A percentile compares a stretch with the other conserved stretches of the same genome.
Evolutionary conservation across 30 jellyfish, hydroid and myxozoan species (phyloP).

Genomic region (Rhopilema esculentum): DNA sequence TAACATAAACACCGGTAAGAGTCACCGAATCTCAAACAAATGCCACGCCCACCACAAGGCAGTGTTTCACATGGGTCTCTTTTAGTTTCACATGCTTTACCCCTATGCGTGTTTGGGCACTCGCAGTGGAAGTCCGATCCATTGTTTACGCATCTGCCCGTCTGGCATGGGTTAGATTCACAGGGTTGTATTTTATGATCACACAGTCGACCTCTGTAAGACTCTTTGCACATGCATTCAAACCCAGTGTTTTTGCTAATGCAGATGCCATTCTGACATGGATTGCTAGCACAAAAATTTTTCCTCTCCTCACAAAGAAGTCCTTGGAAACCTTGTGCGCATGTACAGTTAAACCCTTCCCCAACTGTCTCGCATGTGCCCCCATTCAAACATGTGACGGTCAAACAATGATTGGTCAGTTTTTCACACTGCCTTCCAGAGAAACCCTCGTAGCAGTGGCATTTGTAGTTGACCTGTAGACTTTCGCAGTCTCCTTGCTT

Average conservation of each 20-base stretch:
- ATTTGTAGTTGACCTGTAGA: conserved; percentile 26
- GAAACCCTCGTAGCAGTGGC: conserved; percentile 60
- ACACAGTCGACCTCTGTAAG: conserved; percentile 48
- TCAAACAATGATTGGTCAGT: conserved; percentile 45
- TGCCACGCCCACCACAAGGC: conserved; percentile 84
- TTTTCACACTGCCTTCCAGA: conserved; percentile 63
- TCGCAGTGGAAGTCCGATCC: conserved; percentile 35
- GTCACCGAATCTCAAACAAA: conserved; percentile 47
- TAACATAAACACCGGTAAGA: conserved; percentile 53
- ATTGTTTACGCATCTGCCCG: conserved; percentile 54
- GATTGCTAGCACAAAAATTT: conserved; percentile 56
- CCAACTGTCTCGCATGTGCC: conserved; percentile 57
- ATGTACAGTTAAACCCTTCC: conserved; percentile 52
- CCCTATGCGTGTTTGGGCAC: conserved; percentile 56
- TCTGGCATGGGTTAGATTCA: conserved; percentile 46
- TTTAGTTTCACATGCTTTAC: conserved; percentile 53
- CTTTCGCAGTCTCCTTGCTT: conserved; percentile 66
- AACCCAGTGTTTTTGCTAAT: conserved; percentile 21
- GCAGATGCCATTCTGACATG: conserved; percentile 69
- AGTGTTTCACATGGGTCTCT: conserved; percentile 57
- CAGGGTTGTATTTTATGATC: conserved; percentile 50
- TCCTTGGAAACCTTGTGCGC: conserved; percentile 69
- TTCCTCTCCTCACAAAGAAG: conserved; percentile 59
- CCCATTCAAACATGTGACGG: conserved; percentile 66
- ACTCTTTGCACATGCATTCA: conserved; percentile 55